phyloP scores from a whole-genome alignment of 2,113 vertebrate species.

The Ammodramus savannarum region DNA sequence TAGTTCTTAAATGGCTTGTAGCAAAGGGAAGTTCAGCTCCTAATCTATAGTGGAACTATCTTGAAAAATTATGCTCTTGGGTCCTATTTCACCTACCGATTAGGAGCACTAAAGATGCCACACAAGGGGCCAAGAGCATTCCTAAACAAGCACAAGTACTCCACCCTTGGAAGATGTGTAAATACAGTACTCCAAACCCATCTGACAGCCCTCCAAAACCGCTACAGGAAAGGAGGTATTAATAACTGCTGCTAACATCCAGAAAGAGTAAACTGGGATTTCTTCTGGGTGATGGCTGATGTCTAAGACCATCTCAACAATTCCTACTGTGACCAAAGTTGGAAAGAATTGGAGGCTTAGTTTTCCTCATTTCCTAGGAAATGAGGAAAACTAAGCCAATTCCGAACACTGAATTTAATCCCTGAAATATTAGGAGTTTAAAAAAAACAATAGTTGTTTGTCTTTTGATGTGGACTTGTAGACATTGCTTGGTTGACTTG shows the following conservation, averaged over 20 bases:
- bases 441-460: background rate
- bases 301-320: background rate
- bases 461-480: background rate
- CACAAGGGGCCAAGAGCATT: background rate
- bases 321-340: background rate
- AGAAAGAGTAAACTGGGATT: background rate
- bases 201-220: slow-evolving; percentile 3
- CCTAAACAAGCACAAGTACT: background rate
- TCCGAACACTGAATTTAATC: background rate
- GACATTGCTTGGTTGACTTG: background rate
- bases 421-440: background rate
- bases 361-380: background rate
- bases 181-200: background rate
- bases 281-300: background rate
- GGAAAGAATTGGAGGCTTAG: background rate
- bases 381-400: background rate
- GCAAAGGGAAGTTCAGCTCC: background rate
- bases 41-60: background rate
- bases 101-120: background rate
- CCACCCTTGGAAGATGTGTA: slow-evolving; percentile 17
- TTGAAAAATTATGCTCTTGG: slow-evolving; percentile 1
- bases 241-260: background rate
- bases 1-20: background rate
- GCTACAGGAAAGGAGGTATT: slow-evolving; percentile 3
- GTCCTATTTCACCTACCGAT: background rate